These are phyloP conservation scores for Bombus haemorrhoidalis DNA, from an alignment of 1,140 invertebrate genomes.

Conservation along the genomic window DNA sequence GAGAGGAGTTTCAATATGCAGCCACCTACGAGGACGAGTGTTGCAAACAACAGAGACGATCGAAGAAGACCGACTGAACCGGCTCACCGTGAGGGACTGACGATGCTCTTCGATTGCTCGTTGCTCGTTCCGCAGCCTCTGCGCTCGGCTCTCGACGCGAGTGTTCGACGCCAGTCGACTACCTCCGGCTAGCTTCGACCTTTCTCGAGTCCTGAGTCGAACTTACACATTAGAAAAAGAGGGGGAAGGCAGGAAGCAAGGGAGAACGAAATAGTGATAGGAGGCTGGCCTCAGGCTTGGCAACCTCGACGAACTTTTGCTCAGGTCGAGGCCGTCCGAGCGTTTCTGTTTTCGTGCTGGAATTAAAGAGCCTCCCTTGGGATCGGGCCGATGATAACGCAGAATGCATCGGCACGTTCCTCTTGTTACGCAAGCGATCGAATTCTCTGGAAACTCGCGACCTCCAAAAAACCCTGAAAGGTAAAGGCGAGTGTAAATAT, in stretches of 20 bases:
- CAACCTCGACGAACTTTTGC: slow-evolving; percentile 66
- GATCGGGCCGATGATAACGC: slow-evolving; percentile 41
- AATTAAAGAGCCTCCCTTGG: slow-evolving; percentile 41
- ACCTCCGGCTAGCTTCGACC: slow-evolving; percentile 47
- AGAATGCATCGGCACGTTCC: slow-evolving; percentile 16
- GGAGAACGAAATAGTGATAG: slow-evolving; percentile 14
- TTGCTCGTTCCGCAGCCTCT: slow-evolving; percentile 16
- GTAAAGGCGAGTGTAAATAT: neutral
- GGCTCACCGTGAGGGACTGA: slow-evolving; percentile 76
- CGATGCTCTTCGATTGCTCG: slow-evolving; percentile 52
- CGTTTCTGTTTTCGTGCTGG: slow-evolving; percentile 58
- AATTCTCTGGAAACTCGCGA: neutral
- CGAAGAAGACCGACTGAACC: slow-evolving; percentile 67
- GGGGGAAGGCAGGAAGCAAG: neutral
- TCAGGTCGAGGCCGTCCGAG: slow-evolving; percentile 66
- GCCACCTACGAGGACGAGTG: slow-evolving; percentile 34
- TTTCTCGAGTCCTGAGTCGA: slow-evolving; percentile 31
- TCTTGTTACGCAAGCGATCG: slow-evolving; percentile 32
- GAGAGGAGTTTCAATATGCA: neutral
- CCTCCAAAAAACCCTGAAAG: neutral
- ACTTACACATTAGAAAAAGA: neutral
- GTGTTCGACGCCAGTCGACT: slow-evolving; percentile 57
- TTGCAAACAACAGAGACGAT: slow-evolving; percentile 27
- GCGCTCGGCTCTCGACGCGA: slow-evolving; percentile 55
- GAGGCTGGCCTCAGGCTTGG: slow-evolving; percentile 39